Evolutionary conservation across 2,113 vertebrate genomes (phyloP), one percentile per base, ranked within the genome.

Genomic region (Myrmecophaga tridactyla): DNA sequence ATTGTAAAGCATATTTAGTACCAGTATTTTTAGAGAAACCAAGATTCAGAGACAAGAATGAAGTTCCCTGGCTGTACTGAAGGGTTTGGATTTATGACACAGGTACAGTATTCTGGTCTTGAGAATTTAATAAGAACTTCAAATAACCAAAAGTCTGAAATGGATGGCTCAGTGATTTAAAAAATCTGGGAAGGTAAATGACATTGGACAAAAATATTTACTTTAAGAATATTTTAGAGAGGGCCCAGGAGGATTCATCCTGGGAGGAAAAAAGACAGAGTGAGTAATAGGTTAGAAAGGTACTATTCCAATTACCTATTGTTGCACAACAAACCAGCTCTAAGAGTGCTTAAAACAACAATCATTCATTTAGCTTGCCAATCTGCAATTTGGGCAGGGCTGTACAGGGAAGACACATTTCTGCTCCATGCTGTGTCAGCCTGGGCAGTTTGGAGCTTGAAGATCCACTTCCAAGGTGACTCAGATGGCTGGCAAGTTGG

Each of bases 211-310:
- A 39, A 84, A 41, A 86, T 46, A 77, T 56, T 56, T 56, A n/a
- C 39, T 89, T 93, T 65, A 65, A 92, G 51, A 85, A 72, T 60
- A 90, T 95, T 92, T 95, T 81, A 75, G 27, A 82, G n/a, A 81
- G 13, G 27, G 7, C 31, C 34, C 14, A 27, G 29, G 51, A 58
- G 39, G 76, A 56, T 72, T 90, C n/a, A 60, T 77, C 34, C 53
- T 58, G 27, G 53, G 5, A 87, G 48, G 23, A 51, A 83, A 48
- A 89, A 83, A 86, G 21, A 29, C n/a, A 73, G 17, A 91, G 9
- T 39, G 29, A 88, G 11, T 67, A 11, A 51, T 72, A 41, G 4
- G 29, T 96, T 86, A 43, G 76, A 95, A 69, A 31, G 31, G 31
- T 17, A n/a, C 15, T 34, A 13, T 41, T 58, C 75, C 36, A 80